phyloP scores from a whole-genome alignment of 92 coral and sea anemone species.

The Blastomussa wellsi region DNA sequence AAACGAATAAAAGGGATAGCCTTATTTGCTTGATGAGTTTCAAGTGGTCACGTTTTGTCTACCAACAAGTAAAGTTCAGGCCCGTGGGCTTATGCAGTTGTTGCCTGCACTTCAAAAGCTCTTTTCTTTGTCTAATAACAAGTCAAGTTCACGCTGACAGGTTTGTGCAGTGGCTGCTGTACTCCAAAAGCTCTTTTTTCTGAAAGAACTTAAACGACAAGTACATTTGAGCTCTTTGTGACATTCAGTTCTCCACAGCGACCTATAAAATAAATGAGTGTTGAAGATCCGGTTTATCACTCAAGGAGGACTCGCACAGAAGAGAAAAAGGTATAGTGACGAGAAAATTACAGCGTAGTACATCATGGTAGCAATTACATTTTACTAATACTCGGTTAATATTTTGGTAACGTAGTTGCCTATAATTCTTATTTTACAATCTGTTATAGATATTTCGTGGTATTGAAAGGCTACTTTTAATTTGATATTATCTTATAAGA shows the following conservation, averaged over 20 bases:
- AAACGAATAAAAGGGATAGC: no score
- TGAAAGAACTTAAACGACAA: background rate
- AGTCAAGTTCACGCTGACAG: background rate
- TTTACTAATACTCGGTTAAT: no score
- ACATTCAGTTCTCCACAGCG: background rate
- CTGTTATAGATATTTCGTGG: no score
- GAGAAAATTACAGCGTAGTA: background rate
- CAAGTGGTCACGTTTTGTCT: no score
- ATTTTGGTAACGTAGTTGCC: no score
- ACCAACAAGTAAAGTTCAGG: background rate
- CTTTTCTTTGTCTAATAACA: background rate
- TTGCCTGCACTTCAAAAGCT: background rate
- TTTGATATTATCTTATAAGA: no score
- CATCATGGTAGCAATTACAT: background rate
- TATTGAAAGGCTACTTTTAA: no score
- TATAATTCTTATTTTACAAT: no score
- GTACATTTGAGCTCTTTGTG: background rate
- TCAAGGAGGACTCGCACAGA: background rate
- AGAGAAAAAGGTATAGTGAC: background rate
- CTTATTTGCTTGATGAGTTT: background rate
- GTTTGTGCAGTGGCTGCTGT: background rate
- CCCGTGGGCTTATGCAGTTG: background rate
- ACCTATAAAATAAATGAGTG: background rate
- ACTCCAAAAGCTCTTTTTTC: background rate
- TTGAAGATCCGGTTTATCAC: background rate